Conservation (phyloP, 2,113 vertebrate species). For the Grammomys dolichurus region DNA sequence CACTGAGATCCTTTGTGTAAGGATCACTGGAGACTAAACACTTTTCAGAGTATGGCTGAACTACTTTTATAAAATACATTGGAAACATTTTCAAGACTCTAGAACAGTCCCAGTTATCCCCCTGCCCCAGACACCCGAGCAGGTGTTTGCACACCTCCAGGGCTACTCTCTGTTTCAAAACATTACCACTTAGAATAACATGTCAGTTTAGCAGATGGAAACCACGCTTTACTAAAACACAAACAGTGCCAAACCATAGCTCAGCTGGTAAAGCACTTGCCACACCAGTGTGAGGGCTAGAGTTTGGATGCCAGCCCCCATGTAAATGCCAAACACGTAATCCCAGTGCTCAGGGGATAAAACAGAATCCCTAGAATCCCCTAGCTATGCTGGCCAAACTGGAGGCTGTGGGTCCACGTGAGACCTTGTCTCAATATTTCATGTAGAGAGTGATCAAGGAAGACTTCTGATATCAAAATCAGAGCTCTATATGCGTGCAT, state of each 20-base stretch:
- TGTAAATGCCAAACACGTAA: background rate
- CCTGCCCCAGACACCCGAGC: background rate
- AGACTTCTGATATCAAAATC: background rate
- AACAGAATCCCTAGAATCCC: background rate
- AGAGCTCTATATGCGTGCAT: background rate
- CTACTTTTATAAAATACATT: constrained; percentile 22
- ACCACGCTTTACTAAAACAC: constrained; percentile 61
- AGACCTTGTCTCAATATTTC: background rate
- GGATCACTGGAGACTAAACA: constrained; percentile 44
- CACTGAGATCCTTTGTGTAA: constrained; percentile 3
- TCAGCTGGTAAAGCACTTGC: background rate
- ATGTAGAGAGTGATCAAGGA: background rate
- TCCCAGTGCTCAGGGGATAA: background rate
- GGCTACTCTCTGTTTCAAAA: constrained; percentile 64
- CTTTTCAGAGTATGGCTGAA: constrained; percentile 47
- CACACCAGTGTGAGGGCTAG: no score
- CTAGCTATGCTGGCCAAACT: background rate
- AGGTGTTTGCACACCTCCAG: constrained; percentile 55
- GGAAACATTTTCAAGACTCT: constrained; percentile 42
- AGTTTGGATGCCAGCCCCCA: background rate
- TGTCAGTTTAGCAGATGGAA: constrained; percentile 66
- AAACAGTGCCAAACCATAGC: background rate
- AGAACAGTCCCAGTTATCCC: constrained; percentile 52
- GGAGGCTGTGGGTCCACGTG: background rate
- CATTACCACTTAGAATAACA: constrained; percentile 28